phyloP scores from a whole-genome alignment of 1,140 invertebrate species.

The Heliconius hewitsoni region DNA sequence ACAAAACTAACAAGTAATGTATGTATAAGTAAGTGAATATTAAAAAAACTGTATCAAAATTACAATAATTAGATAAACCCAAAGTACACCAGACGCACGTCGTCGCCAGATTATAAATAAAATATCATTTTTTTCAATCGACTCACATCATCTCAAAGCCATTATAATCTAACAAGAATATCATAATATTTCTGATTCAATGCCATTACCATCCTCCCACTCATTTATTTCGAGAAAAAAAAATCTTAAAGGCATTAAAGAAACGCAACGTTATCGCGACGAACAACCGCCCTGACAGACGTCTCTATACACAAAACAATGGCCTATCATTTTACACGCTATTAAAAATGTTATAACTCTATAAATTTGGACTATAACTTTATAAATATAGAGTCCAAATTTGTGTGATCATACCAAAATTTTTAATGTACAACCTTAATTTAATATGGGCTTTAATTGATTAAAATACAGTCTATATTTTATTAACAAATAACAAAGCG shows the following conservation, averaged over 20 bases:
- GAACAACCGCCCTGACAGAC: constrained; percentile 47
- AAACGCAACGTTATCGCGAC: constrained; percentile 42
- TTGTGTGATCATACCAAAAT: background rate
- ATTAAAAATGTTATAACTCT: constrained; percentile 43
- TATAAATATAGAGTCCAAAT: constrained; percentile 24
- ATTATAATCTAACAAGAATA: constrained; percentile 31
- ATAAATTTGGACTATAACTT: constrained; percentile 16
- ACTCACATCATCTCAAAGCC: constrained; percentile 5
- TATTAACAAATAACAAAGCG: constrained; percentile 30
- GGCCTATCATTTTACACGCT: constrained; percentile 52
- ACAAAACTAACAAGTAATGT: no score
- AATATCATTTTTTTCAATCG: background rate
- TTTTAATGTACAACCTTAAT: constrained; percentile 17
- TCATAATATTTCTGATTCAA: constrained; percentile 36
- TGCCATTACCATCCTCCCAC: constrained; percentile 45
- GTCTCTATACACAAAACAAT: constrained; percentile 54
- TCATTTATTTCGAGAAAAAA: constrained; percentile 40
- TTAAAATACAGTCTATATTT: constrained; percentile 43
- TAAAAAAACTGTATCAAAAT: background rate
- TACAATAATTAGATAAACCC: background rate
- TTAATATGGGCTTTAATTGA: constrained; percentile 42
- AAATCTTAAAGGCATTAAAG: constrained; percentile 39
- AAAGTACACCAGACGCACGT: background rate
- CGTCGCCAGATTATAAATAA: constrained; percentile 2
- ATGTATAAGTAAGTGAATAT: background rate